Evolutionary conservation across 2,113 vertebrate genomes (phyloP), one percentile per base, ranked within the genome.

Genomic region (Alexandromys fortis): DNA sequence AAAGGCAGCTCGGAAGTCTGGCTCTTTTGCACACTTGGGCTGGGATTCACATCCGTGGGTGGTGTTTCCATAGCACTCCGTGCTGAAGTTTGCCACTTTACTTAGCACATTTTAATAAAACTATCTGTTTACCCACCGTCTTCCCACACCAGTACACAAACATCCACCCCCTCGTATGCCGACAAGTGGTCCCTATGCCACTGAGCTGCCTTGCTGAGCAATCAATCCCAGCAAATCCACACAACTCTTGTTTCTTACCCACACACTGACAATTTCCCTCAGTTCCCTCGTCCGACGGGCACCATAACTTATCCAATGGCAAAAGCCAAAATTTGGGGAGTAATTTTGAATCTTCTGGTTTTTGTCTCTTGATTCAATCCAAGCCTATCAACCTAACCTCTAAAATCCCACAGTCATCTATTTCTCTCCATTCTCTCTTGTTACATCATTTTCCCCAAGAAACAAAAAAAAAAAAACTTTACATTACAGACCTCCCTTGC

Each of bases 41-140:
- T 52, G 7, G 55, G 86, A 95, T 47, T 91, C 73, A 8, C 33
- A 4, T 77, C 90, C 0, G n/a, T 81, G 81, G 88, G 86, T 61
- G 49, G 70, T 94, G 91, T 96, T 97, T 96, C 90, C 89, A 78
- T 45, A 78, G 42, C 81, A 76, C 94, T 45, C 35, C 33, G 3
- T 0, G 17, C 83, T 90, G 33, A 83, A 93, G 82, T 68, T 92
- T 68, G 89, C 47, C 94, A 85, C 85, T 95, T 94, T 78, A 47
- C 78, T 96, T 93, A 81, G 58, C 94, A 93, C 92, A 73, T 88
- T 76, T 82, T 92, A 96, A 92, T 65, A 90, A 81, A 95, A 88
- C 30, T 30, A 17, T 93, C 90, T 93, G 77, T 92, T 94, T 97
- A 92, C 72, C 72, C 88, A 93, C 86, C 55, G 65, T 21, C 90